Evolutionary conservation across 1,140 invertebrate species (phyloP).

Genomic region (Bombus huntii): DNA sequence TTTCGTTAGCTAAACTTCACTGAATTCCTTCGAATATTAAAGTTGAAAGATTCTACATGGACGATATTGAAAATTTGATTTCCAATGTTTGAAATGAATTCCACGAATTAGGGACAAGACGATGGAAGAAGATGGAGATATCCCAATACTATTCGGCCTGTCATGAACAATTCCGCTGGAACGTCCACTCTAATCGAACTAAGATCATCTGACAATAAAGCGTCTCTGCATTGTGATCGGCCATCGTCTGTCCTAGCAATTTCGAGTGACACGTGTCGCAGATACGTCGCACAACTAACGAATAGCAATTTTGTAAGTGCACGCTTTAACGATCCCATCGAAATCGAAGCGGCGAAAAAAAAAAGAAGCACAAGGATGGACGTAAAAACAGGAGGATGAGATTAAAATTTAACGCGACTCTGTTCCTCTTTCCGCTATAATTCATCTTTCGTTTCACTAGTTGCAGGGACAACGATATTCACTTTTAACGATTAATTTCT

Average conservation of each 20-base stretch:
- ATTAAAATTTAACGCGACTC: background rate
- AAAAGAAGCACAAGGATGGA: background rate
- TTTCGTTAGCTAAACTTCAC: no score
- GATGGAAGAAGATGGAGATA: conserved; percentile 7
- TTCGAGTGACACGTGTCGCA: background rate
- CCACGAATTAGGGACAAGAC: background rate
- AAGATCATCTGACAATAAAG: conserved; percentile 26
- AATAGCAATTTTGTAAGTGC: background rate
- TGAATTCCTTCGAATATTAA: background rate
- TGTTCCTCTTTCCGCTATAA: background rate
- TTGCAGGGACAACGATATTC: background rate
- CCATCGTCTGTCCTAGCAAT: background rate
- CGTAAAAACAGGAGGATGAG: no score
- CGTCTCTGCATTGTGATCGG: background rate
- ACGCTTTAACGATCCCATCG: background rate
- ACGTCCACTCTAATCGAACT: conserved; percentile 14
- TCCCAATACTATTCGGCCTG: background rate
- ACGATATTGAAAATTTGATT: background rate
- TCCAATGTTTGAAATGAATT: background rate
- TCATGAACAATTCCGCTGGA: conserved; percentile 18
- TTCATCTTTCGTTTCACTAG: background rate
- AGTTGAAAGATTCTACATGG: no score
- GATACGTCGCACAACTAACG: background rate
- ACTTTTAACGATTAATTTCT: background rate
- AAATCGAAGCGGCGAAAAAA: background rate